phyloP scores from a whole-genome alignment of 1,140 invertebrate genomes.

The Pseudoatta argentina region DNA sequence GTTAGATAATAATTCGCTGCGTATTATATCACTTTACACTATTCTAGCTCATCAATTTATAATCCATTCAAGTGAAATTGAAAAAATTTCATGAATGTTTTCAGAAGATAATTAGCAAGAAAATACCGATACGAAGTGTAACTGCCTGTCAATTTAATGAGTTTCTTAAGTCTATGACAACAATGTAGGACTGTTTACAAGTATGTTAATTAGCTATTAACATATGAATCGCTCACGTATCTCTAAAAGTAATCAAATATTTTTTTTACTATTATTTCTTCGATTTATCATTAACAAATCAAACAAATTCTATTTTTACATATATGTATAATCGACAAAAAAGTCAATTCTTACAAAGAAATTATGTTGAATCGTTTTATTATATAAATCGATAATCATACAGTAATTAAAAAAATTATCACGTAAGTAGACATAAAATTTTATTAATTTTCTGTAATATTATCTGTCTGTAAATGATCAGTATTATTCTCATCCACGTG shows the following conservation, averaged over 20 bases:
- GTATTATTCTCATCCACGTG: background rate
- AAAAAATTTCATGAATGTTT: constrained; percentile 17
- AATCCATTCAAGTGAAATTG: constrained; percentile 19
- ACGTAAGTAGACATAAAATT: background rate
- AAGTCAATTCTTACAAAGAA: background rate
- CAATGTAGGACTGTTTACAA: background rate
- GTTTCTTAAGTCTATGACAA: constrained; percentile 11
- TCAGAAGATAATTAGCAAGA: constrained; percentile 44
- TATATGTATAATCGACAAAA: background rate
- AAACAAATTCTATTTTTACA: background rate
- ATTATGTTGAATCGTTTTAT: background rate
- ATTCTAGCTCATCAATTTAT: constrained; percentile 39
- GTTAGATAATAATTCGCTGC: constrained; percentile 34
- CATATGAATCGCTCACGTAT: background rate
- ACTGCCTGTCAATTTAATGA: constrained; percentile 8
- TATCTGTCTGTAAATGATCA: background rate
- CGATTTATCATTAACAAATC: background rate
- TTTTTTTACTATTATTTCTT: background rate
- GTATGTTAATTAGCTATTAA: constrained; percentile 39
- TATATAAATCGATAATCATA: background rate
- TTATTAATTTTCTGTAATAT: background rate
- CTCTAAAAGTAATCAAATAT: constrained; percentile 10
- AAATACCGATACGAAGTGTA: constrained; percentile 13
- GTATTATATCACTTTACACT: constrained; percentile 22
- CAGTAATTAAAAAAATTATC: background rate